Evolutionary conservation across 2,797 vertebrate species (phyloP), one percentile per base, ranked within the genome.

Genomic region (Vultur gryphus): DNA sequence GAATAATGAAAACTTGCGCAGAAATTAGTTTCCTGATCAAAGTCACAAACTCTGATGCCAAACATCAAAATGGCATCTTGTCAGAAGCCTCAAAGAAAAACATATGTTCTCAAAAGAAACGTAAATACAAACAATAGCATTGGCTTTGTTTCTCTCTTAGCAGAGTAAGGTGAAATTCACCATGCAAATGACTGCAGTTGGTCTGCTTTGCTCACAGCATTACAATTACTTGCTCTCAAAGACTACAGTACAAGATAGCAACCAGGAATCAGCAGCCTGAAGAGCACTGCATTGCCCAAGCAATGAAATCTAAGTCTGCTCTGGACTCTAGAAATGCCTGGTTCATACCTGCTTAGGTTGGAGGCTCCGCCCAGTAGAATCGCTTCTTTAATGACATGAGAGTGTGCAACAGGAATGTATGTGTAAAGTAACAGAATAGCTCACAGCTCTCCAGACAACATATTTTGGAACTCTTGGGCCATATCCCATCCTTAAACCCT

Each of bases 311-410:
- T 25, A 39, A 46, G 11, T 15, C 31, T 55, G 4, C 31, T 64
- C 59, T 8, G 16, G 64, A 23, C 29, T 75, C 31, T 1, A 23
- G 25, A 78, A 88, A 88, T 7, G 10, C 31, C 52, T 61, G 15
- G 31, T 18, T 81, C 51, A 33, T 9, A 81, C 13, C 8, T 7
- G 3, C 3, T n/a, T 13, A 54, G 3, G 4, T 67, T 66, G 0
- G 0, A 73, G 41, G 16, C 15, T 93, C 54, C 90, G 11, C 23
- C 35, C 3, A 21, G 16, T 29, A 39, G 23, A 90, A 78, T 55
- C 0, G 2, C 3, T 26, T 35, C 24, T 54, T 81, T 37, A 71
- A 39, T 1, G 8, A 72, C 17, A 31, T 1, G 3, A 81, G 7
- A 29, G 9, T 10, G 11, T 65, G 39, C 37, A 80, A 61, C 6